Evolutionary conservation across 2,113 vertebrate species (phyloP), one percentile per base, ranked within the genome.

Genomic region (Myotis brandtii): DNA sequence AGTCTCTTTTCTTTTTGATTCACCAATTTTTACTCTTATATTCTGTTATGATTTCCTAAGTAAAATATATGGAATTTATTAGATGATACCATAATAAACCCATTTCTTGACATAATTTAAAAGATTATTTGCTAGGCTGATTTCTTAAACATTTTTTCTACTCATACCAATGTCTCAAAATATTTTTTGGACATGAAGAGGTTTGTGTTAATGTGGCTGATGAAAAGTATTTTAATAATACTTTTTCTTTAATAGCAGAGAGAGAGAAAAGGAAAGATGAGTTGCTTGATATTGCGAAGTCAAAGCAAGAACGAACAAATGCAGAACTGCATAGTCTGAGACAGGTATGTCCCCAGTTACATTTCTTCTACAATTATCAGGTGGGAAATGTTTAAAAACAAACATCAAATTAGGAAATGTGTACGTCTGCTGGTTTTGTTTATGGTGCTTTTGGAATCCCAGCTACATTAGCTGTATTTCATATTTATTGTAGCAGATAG

Each of bases 191-290:
- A 90, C 73, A 34, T 50, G 34, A 30, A 85, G 21, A 92, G 5
- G n/a, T 40, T 25, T 70, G 43, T 84, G 9, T 50, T 84, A 64
- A 50, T 66, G 9, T 4, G 34, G 16, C 37, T 46, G 18, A 32
- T 66, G 27, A 79, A 37, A 94, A 95, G 8, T 54, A 18, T 40
- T 81, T 88, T 48, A 90, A 86, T 64, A 0, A 48, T 54, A 54
- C 27, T 52, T 5, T 76, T 89, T 64, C 96, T 96, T 66, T 62
- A 96, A 97, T 97, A 99, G 99, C 97, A 52, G 99, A 99, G 96
- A 99, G 98, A 84, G 98, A 98, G 52, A 98, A 96, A 94, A 98
- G 99, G 95, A 99, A 98, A 89, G 99, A 99, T 27, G 99, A 99
- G 27, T 98, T 99, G 73, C 98, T 99, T 70, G 98, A 98, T 5